These are phyloP conservation scores for Argyrosomus japonicus DNA, from an alignment of 2,113 vertebrate species.

Conservation along the genomic window DNA sequence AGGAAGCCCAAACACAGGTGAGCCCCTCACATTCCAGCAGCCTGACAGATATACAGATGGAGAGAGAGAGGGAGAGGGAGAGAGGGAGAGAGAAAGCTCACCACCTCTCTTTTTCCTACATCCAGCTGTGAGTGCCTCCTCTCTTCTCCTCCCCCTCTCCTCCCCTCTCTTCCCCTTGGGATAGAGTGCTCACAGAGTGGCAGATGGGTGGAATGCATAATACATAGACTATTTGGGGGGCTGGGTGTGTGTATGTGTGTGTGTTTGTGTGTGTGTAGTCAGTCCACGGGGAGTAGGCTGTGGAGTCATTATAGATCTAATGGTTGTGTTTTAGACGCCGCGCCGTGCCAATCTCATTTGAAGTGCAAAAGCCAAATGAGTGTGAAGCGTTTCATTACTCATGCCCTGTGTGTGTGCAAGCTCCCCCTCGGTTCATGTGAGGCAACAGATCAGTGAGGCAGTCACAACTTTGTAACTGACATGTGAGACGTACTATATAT, in stretches of 20 bases:
- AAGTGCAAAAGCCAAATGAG: slow-evolving; percentile 82
- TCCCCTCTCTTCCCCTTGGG: slow-evolving; percentile 75
- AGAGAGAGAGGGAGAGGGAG: slow-evolving; percentile 15
- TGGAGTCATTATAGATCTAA: slow-evolving; percentile 87
- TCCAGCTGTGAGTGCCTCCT: slow-evolving; percentile 73
- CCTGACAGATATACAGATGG: slow-evolving; percentile 72
- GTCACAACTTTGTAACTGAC: slow-evolving; percentile 72
- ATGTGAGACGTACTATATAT: slow-evolving; percentile 17
- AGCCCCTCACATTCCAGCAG: slow-evolving; percentile 76
- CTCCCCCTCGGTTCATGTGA: slow-evolving; percentile 52
- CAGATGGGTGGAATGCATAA: slow-evolving; percentile 89
- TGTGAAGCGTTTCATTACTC: slow-evolving; percentile 83
- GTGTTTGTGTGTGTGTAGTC: slow-evolving; percentile 48
- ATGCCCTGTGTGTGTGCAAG: slow-evolving; percentile 61
- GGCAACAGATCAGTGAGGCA: slow-evolving; percentile 71
- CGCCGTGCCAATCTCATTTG: slow-evolving; percentile 79
- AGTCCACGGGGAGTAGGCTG: slow-evolving; percentile 76
- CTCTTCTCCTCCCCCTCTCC: slow-evolving; percentile 59
- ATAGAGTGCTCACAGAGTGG: slow-evolving; percentile 79
- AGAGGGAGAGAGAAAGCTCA: slow-evolving; percentile 13
- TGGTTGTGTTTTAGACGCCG: slow-evolving; percentile 83
- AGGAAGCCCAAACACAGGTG: slow-evolving; percentile 75
- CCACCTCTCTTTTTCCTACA: slow-evolving; percentile 34
- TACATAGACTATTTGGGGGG: slow-evolving; percentile 81
- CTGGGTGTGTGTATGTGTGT: slow-evolving; percentile 50